Conservation (phyloP, 2,797 vertebrate species). For the Peromyscus melanophrys region DNA sequence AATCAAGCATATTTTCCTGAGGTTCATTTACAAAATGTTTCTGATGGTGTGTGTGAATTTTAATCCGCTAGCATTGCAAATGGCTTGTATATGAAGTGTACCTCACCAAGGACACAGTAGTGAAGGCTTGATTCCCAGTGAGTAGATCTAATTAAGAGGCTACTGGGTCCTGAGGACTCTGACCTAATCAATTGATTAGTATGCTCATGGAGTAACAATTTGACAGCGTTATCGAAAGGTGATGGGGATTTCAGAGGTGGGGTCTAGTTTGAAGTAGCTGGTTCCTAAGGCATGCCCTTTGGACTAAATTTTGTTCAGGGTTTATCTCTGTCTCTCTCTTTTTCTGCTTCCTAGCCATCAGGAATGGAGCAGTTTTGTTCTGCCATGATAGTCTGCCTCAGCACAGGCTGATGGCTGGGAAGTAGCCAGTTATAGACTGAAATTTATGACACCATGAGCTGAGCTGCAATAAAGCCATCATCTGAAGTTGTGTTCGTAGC, state of each 20-base stretch:
- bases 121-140: neutral
- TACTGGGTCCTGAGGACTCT: neutral
- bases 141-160: neutral
- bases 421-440: neutral
- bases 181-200: neutral
- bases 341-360: neutral
- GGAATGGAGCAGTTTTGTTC: neutral
- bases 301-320: neutral
- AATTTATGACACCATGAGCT: neutral
- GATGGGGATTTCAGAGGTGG: neutral
- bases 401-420: neutral
- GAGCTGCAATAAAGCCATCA: neutral
- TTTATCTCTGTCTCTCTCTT: neutral
- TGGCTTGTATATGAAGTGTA: neutral
- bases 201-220: neutral
- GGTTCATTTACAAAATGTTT: constrained; percentile 46
- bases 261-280: neutral
- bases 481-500: neutral
- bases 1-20: constrained; percentile 28
- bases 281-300: neutral
- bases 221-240: neutral
- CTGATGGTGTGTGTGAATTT: neutral
- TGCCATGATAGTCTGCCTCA: neutral
- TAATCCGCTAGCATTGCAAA: neutral
- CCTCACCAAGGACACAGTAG: no score